Base-by-base conservation (phyloP, 2,888 invertebrate genomes). In the Dasypogon diadema region DNA sequence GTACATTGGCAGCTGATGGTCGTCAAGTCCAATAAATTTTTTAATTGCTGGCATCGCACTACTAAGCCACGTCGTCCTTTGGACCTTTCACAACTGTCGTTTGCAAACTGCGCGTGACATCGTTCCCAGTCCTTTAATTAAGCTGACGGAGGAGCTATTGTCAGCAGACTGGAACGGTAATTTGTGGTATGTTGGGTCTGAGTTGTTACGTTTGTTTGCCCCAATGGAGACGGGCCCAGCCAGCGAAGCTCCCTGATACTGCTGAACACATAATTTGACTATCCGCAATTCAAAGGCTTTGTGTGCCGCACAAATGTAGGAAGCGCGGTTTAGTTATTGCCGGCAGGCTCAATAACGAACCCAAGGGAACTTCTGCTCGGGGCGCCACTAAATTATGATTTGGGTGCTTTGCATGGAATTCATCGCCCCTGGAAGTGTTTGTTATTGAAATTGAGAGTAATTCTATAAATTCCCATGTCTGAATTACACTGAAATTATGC, bases 171-270 rank as follows among this genome's bases (percentile, higher is more conserved):
- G 21, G 60, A 37, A 60, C 60, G 37, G 60, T 42, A 60, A 60
- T 60, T 60, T 60, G 34, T 37, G 60, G 37, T 60, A 18, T 37
- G 5, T 37, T 34, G 12, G 60, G 37, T 10, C 60, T 60, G 37
- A 60, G 37, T 60, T 60, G 60, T 60, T 60, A 60, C 37, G 26
- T 60, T 60, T 60, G 60, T 60, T 60, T 60, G 21, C 60, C n/a
- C 18, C 34, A 60, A 16, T 60, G 60, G 18, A 18, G 60, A 34
- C 37, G 37, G 60, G 3, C 3, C 2, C 16, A 58, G 14, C 21
- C 42, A 37, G 60, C 5, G 60, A 60, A 60, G 12, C 42, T 60
- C 8, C 37, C 60, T 12, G 16, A 60, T 60, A 60, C 37, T 37
- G 37, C 21, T 37, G 60, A 42, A 37, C 60, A 60, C 60, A 60